These are phyloP conservation scores for Pachyseris speciosa DNA, from an alignment of 64 coral and sea anemone genomes.

Conservation along the genomic window DNA sequence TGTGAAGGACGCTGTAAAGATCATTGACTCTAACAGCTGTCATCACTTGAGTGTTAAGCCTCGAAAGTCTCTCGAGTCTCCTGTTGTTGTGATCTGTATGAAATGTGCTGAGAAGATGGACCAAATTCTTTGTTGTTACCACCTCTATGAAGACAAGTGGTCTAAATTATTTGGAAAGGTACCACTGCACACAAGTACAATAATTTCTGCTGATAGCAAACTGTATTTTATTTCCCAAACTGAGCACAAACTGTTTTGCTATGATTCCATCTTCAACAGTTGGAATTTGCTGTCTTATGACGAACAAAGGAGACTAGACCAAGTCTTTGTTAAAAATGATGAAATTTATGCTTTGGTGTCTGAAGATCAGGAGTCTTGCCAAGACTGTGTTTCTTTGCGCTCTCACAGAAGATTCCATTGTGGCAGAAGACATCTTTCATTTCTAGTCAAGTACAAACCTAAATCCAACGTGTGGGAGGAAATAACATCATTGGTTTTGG, in stretches of 20 bases:
- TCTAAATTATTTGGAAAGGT: background rate
- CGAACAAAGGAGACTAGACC: background rate
- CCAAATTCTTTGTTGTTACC: background rate
- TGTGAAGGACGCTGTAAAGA: background rate
- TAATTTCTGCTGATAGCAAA: background rate
- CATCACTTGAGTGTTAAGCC: background rate
- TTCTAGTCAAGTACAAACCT: background rate
- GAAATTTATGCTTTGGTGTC: background rate
- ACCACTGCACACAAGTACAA: too few relatives aligned
- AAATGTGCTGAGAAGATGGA: background rate
- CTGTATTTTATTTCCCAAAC: background rate
- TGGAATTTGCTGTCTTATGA: background rate
- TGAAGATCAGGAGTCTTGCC: background rate
- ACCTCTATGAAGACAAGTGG: background rate
- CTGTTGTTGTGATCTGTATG: background rate
- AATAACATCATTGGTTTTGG: constrained; percentile 6
- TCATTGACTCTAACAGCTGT: background rate
- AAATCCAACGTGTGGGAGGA: background rate
- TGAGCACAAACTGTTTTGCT: background rate
- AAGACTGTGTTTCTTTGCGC: background rate
- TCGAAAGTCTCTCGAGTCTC: background rate
- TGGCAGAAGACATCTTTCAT: background rate
- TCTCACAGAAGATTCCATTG: background rate
- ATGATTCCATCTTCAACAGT: background rate
- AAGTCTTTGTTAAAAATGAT: background rate